Evolutionary conservation across 2,113 vertebrate species (phyloP), one percentile per base, ranked within the genome.

Genomic region (Pseudolaguvia tuberculata): DNA sequence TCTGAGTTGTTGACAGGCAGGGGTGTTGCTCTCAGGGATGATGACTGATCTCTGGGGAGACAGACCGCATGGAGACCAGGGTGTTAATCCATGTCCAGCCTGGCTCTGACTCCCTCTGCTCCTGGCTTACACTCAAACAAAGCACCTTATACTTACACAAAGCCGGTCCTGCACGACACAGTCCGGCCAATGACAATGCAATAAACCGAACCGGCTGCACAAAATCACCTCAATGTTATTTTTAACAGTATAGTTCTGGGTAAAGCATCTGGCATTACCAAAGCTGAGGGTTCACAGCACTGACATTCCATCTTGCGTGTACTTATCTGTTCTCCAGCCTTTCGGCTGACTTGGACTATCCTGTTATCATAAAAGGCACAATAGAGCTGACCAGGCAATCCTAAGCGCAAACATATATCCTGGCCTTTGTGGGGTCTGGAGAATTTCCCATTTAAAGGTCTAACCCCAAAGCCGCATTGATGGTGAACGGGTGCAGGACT

Each of bases 351-450:
- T 80, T 74, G 80, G 78, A 78, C 71, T 77, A 73, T 80, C n/a
- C 79, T 83, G 84, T 78, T 80, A 79, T 83, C 76, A 78, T 78
- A 72, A 65, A 76, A 74, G 79, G 80, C 79, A 85, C 84, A 85
- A 84, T 80, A 72, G 76, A 74, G 72, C 72, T 75, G 79, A 79
- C 68, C 17, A 21, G 48, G 67, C 75, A 81, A 84, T 84, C 77
- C 80, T 77, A 75, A 78, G 79, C 79, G 81, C 79, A 86, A 86
- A 84, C 83, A 83, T 17, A 78, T 82, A 58, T 80, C 78, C 80
- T 76, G 68, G 45, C 81, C 71, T 81, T 82, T 83, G 83, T 84
- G 78, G 61, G 73, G 66, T 58, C 78, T 80, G 61, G 75, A 79
- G 78, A 63, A 80, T 81, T 81, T 77, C 61, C 75, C 71, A 65